Evolutionary conservation across 2,797 vertebrate genomes (phyloP).

Genomic region (Rhinatrema bivittatum): DNA sequence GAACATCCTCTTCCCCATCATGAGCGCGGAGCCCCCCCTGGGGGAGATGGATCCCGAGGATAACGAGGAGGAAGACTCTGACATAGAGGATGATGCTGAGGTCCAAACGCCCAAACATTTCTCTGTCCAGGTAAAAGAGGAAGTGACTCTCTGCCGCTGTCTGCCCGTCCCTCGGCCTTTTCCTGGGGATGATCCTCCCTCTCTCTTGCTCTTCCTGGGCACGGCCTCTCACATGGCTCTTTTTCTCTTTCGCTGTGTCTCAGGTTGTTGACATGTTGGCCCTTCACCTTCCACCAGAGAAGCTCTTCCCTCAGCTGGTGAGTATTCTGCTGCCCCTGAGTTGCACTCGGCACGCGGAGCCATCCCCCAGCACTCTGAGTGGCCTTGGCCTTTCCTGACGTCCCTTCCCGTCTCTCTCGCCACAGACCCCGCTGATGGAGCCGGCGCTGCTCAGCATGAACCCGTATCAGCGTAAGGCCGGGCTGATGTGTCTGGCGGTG

Average conservation of each 20-base stretch:
- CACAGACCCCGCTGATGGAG: conserved; percentile 74
- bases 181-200: too few relatives aligned
- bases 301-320: conserved; percentile 77
- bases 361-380: too few relatives aligned
- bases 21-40: conserved; percentile 64
- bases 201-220: too few relatives aligned
- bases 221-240: too few relatives aligned
- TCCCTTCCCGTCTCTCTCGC: too few relatives aligned
- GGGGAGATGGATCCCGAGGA: conserved; percentile 82
- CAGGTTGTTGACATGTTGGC: conserved; percentile 85
- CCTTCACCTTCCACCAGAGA: conserved; percentile 80
- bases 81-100: conserved; percentile 27
- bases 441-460: conserved; percentile 62
- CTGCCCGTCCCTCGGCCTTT: too few relatives aligned
- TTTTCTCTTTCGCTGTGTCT: too few relatives aligned
- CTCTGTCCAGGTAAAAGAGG: conserved; percentile 42
- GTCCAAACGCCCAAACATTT: conserved; percentile 50
- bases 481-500: conserved; percentile 78
- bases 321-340: conserved; percentile 18
- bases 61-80: conserved; percentile 58
- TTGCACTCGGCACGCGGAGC: too few relatives aligned
- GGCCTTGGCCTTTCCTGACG: too few relatives aligned
- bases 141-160: too few relatives aligned
- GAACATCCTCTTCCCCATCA: conserved; percentile 71
- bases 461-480: conserved; percentile 77